Base-by-base conservation (phyloP, 1,140 invertebrate species). In the Diorhabda elongata region DNA sequence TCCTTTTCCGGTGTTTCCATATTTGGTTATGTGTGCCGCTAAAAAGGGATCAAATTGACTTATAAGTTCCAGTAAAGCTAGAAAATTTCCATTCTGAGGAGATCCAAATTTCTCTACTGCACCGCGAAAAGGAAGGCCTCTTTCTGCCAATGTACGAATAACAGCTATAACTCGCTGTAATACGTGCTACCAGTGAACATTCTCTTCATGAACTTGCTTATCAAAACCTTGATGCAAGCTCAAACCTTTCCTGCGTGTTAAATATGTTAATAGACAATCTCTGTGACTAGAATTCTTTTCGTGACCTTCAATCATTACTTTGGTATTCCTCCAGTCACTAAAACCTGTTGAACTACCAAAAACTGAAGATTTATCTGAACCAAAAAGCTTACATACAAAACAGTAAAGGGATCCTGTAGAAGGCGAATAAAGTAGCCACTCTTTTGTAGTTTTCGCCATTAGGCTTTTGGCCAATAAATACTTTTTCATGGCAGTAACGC, bases 1-100 rank as follows among this genome's bases (percentile, higher is more conserved):
- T 65, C 78, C 78, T 56, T 57, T 63, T 64, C 78, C 80, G 63
- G 45, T 61, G 77, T 81, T 81, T 58, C 76, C 76, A 72, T 74
- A 78, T 56, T 64, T 64, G 59, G 65, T 26, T 69, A 80, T 75
- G 67, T 82, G 79, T 60, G 75, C 67, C 9, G 71, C 74, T 62
- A 81, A 71, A 69, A 81, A 82, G 44, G 72, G 75, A 73, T 81
- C 77, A 71, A 79, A 80, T 73, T 79, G 69, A 9, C 74, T 74
- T 58, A 79, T 70, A 44, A 81, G 64, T 72, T 81, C 77, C 59
- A 82, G 66, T 58, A 71, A 64, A 60, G 71, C 73, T n/a, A 72
- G 66, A 69, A 67, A 75, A 67, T 75, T 74, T 68, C 74, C 73
- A 69, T 73, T 74, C 11, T 71, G 45, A 5, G 44, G 5, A 47